phyloP scores from a whole-genome alignment of 1,140 invertebrate genomes.

The Adelges cooleyi region DNA sequence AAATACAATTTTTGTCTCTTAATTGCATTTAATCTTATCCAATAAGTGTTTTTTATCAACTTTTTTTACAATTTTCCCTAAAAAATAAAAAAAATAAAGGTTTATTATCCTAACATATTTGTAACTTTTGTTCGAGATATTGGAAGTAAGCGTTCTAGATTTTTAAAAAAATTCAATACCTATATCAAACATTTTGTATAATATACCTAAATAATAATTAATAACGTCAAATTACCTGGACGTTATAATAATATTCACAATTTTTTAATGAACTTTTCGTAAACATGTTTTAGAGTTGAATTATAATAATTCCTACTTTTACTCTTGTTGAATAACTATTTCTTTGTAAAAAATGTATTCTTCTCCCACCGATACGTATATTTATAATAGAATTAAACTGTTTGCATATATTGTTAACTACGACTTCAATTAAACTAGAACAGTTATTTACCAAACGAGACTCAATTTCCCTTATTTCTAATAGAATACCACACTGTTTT shows the following conservation, averaged over 20 bases:
- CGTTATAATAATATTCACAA: not conserved
- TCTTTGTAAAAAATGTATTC: not conserved
- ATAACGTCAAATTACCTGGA: not conserved
- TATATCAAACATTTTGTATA: no score
- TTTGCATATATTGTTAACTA: not conserved
- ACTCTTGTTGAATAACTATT: slow-evolving; percentile 1
- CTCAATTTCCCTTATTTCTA: not conserved
- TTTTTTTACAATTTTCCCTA: not conserved
- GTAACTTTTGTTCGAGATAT: no score
- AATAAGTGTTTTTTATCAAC: not conserved
- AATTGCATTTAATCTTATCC: not conserved
- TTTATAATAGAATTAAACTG: slow-evolving; percentile 7
- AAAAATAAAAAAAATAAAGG: no score
- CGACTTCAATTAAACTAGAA: not conserved
- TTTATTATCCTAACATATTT: no score
- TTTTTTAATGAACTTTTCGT: not conserved
- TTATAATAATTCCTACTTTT: not conserved
- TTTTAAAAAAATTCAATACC: no score
- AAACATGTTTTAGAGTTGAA: not conserved
- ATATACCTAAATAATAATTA: no score
- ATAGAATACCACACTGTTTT: not conserved
- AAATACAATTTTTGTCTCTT: not conserved
- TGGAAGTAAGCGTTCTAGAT: no score
- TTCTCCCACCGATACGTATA: not conserved
- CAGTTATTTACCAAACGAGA: slow-evolving; percentile 3